Evolutionary conservation across 2,888 invertebrate species (phyloP).

Genomic region (Drosophila subquinaria): DNA sequence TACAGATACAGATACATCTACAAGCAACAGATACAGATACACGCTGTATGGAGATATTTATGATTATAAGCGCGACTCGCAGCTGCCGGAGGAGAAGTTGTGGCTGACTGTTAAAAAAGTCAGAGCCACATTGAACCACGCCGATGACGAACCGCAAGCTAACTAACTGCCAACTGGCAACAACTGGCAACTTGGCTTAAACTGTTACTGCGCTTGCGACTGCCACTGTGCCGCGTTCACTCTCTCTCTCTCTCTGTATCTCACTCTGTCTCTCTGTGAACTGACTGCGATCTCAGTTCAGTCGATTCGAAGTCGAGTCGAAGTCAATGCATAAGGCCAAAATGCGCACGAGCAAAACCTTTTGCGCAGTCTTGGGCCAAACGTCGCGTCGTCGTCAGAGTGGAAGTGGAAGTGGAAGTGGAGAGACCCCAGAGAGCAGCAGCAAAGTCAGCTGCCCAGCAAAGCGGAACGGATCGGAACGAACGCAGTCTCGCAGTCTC

Average conservation of each 20-base stretch:
- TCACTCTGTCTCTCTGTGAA: conserved; percentile 25
- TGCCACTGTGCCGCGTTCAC: conserved; percentile 5
- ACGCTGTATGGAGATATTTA: conserved; percentile 71
- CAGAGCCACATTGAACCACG: conserved; percentile 69
- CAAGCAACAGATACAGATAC: conserved; percentile 24
- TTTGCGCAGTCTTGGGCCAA: conserved; percentile 70
- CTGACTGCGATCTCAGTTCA: conserved; percentile 34
- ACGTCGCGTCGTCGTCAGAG: conserved; percentile 21
- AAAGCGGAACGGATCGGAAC: conserved; percentile 66
- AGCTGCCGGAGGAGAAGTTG: conserved; percentile 53
- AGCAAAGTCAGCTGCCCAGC: conserved; percentile 69
- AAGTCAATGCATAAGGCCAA: conserved; percentile 73
- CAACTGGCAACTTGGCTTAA: conserved; percentile 63
- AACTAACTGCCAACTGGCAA: conserved; percentile 65
- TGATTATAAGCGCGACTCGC: conserved; percentile 70
- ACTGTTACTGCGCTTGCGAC: conserved; percentile 34
- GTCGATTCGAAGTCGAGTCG: conserved; percentile 22
- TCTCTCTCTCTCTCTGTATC: conserved; percentile 17
- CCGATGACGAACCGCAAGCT: conserved; percentile 77
- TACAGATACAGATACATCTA: conserved; percentile 24
- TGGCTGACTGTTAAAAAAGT: conserved; percentile 9
- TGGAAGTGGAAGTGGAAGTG: too few relatives aligned
- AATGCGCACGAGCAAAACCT: conserved; percentile 73
- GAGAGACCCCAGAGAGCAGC: conserved; percentile 14
- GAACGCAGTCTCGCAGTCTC: conserved; percentile 49